Conservation (phyloP, 2,888 invertebrate species). For the Ametastegia equiseti region DNA sequence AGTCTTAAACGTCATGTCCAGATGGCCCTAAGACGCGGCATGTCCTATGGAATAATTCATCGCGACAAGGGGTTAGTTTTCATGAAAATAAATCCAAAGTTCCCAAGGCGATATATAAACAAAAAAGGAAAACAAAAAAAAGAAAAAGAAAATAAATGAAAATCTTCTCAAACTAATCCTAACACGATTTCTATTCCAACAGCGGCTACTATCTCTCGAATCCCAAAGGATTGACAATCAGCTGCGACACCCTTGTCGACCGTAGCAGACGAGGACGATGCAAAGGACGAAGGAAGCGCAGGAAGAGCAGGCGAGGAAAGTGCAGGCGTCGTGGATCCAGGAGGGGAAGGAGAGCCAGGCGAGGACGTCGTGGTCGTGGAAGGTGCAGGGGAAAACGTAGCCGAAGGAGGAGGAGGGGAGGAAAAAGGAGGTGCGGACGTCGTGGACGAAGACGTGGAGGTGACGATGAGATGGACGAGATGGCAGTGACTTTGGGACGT, state of each 20-base stretch:
- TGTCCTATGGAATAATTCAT: constrained; percentile 42
- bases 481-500: constrained; percentile 23
- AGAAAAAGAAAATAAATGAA: neutral
- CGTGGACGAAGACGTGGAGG: constrained; percentile 12
- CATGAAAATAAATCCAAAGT: neutral
- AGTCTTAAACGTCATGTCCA: constrained; percentile 33
- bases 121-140: neutral
- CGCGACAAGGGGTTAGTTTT: constrained; percentile 26
- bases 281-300: neutral
- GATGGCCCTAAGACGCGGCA: constrained; percentile 36
- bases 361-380: neutral
- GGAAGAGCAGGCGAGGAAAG: constrained; percentile 4
- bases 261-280: constrained; percentile 25
- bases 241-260: constrained; percentile 36
- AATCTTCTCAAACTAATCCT: neutral
- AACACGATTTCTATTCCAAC: constrained; percentile 72
- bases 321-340: neutral
- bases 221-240: constrained; percentile 28
- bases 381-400: neutral
- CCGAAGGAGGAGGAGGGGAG: neutral
- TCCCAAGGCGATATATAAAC: neutral
- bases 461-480: constrained; percentile 43
- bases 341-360: neutral
- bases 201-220: constrained; percentile 55
- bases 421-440: constrained; percentile 10